Evolutionary conservation across 2,797 vertebrate species (phyloP).

Genomic region (Scomberomorus guttatus): DNA sequence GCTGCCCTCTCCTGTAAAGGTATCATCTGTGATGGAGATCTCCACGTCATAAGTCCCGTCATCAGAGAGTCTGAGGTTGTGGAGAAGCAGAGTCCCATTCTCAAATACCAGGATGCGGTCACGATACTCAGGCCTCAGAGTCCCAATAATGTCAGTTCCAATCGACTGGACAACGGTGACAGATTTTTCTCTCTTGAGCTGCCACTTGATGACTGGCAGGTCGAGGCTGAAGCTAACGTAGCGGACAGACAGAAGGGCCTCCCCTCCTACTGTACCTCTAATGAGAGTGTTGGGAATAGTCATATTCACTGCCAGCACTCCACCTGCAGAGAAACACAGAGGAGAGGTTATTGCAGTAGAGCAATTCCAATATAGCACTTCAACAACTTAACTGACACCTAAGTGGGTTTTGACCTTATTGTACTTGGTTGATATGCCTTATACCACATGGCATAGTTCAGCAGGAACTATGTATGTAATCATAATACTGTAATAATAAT

Average conservation of each 20-base stretch:
- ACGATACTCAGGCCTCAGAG: slow-evolving; percentile 91
- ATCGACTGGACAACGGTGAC: slow-evolving; percentile 96
- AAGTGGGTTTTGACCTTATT: neutral
- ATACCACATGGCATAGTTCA: neutral
- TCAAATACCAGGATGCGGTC: slow-evolving; percentile 95
- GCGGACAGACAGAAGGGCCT: slow-evolving; percentile 92
- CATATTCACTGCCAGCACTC: slow-evolving; percentile 91
- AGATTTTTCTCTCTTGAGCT: slow-evolving; percentile 92
- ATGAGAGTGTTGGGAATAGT: slow-evolving; percentile 89
- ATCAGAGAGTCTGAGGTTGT: slow-evolving; percentile 90
- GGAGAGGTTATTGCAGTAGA: neutral
- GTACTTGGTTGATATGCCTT: neutral
- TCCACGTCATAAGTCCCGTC: slow-evolving; percentile 95
- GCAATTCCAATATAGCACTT: neutral
- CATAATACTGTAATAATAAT: too few relatives aligned
- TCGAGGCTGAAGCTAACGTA: slow-evolving; percentile 92
- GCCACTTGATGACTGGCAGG: slow-evolving; percentile 96
- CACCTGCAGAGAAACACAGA: slow-evolving; percentile 76
- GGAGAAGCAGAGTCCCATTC: slow-evolving; percentile 94
- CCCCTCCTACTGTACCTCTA: slow-evolving; percentile 88
- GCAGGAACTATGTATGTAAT: too few relatives aligned
- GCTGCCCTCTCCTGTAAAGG: slow-evolving; percentile 93
- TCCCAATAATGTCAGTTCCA: slow-evolving; percentile 95
- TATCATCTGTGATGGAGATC: slow-evolving; percentile 97
- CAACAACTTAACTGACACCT: neutral